phyloP scores from a whole-genome alignment of 2,113 vertebrate species.

The Formicarius rufipectus region DNA sequence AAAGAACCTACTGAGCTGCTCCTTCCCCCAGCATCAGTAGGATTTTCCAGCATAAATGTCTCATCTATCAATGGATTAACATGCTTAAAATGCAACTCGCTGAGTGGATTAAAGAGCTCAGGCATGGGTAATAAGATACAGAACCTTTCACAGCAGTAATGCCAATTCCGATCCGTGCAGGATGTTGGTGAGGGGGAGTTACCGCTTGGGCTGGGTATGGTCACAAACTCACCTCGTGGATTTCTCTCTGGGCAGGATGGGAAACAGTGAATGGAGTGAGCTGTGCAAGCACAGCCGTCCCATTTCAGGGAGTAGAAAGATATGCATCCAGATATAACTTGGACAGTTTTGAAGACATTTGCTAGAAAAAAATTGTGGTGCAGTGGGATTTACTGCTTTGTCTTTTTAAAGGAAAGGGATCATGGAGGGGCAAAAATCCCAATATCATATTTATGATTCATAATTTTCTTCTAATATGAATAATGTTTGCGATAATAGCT shows the following conservation, averaged over 20 bases:
- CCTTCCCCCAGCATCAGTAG: neutral
- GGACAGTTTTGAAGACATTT: neutral
- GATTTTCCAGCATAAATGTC: neutral
- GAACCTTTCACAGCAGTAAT: neutral
- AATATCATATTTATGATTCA: rapidly evolving
- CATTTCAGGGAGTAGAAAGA: neutral
- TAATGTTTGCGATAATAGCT: neutral
- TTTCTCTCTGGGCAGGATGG: neutral
- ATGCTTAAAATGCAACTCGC: neutral
- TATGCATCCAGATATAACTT: neutral
- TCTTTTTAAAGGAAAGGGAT: neutral
- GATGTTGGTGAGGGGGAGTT: neutral
- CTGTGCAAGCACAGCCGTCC: neutral
- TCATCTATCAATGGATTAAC: constrained; percentile 24
- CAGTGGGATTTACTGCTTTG: neutral
- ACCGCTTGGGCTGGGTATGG: neutral
- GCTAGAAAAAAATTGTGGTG: neutral
- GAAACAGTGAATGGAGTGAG: neutral
- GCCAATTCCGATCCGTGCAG: neutral
- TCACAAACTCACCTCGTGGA: neutral
- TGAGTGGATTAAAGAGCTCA: neutral
- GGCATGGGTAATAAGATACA: neutral
- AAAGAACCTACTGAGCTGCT: neutral
- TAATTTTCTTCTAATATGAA: neutral
- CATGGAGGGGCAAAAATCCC: neutral